Conservation (phyloP, 2,113 vertebrate species). For the Balaeniceps rex region DNA sequence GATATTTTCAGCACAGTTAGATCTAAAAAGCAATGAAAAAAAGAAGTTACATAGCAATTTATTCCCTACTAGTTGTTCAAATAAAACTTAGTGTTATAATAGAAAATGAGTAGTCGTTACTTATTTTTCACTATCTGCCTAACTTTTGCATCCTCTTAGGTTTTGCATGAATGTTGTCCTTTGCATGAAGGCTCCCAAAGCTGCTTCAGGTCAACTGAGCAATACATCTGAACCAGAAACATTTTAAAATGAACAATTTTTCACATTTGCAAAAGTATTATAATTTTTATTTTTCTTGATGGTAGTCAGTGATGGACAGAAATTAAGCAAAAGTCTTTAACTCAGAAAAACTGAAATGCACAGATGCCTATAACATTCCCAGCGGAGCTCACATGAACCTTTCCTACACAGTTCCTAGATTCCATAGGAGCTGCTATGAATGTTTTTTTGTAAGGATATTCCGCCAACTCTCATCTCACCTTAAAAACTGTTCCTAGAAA, state of each 20-base stretch:
- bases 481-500: background rate
- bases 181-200: background rate
- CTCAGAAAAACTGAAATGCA: background rate
- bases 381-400: background rate
- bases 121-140: background rate
- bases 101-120: background rate
- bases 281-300: background rate
- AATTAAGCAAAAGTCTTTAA: background rate
- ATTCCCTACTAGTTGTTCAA: background rate
- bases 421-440: background rate
- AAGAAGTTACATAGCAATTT: background rate
- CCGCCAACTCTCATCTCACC: background rate
- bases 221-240: background rate
- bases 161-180: background rate
- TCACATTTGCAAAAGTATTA: background rate
- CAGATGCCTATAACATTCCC: background rate
- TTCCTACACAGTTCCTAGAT: background rate
- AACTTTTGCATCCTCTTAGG: background rate
- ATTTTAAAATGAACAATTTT: background rate
- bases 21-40: constrained; percentile 71
- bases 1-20: constrained; percentile 99
- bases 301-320: background rate
- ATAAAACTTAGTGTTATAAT: background rate
- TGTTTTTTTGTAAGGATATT: background rate
- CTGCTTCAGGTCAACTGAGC: background rate